Percentiles rank a stretch among this genome's conserved stretches.
These are phyloP conservation scores for Tiaroga cobitis DNA, from an alignment of 2,797 vertebrate genomes.

Conservation along the genomic window DNA sequence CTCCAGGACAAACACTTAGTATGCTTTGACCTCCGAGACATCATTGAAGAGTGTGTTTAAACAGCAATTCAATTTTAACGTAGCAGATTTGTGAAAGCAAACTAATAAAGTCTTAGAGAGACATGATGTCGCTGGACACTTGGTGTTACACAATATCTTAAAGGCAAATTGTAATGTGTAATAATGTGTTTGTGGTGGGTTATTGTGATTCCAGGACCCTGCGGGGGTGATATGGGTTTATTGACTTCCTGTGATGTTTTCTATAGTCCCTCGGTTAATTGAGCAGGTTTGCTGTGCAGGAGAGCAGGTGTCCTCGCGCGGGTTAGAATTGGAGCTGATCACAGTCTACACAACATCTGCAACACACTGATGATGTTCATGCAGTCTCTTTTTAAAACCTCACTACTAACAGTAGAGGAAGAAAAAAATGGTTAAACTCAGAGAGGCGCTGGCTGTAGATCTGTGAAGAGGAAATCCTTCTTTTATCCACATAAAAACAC, in stretches of 20 bases:
- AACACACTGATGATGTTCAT: conserved; percentile 37
- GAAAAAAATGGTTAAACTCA: conserved; percentile 67
- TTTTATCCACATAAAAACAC: conserved; percentile 19
- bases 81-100: conserved; percentile 24
- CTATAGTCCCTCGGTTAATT: conserved; percentile 71
- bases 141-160: conserved; percentile 64
- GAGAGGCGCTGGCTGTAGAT: conserved; percentile 22
- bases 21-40: conserved; percentile 29
- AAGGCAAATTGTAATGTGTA: conserved; percentile 73
- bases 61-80: conserved; percentile 39
- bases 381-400: conserved; percentile 41
- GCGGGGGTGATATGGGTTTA: conserved; percentile 72
- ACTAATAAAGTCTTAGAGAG: conserved; percentile 57
- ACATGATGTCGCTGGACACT: conserved; percentile 43
- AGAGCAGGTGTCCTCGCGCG: conserved; percentile 66
- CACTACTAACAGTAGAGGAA: conserved; percentile 24
- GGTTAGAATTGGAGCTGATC: conserved; percentile 65
- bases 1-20: conserved; percentile 11
- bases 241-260: conserved; percentile 79
- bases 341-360: conserved; percentile 47
- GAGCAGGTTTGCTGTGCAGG: conserved; percentile 70
- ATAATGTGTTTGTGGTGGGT: conserved; percentile 82
- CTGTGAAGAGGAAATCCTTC: conserved; percentile 26
- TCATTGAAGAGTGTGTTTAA: conserved; percentile 35
- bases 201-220: conserved; percentile 79